phyloP scores from a whole-genome alignment of 2,888 invertebrate genomes.

The Luperina testacea region DNA sequence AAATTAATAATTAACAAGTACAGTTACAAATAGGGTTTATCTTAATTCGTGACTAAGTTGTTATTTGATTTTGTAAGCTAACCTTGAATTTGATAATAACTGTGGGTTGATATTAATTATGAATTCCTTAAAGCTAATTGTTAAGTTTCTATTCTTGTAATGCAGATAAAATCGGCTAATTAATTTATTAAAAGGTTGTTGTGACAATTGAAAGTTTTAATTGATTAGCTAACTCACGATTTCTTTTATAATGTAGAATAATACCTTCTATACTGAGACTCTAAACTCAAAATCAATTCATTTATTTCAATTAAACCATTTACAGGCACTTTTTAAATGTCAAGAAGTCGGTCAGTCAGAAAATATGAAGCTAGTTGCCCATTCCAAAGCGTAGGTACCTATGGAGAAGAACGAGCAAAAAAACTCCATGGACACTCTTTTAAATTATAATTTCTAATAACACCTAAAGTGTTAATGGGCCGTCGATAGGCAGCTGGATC shows the following conservation, averaged over 20 bases:
- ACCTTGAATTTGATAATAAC: constrained; percentile 48
- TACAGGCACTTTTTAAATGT: too few relatives aligned
- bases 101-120: constrained; percentile 32
- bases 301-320: too few relatives aligned
- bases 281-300: too few relatives aligned
- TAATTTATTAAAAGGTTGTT: constrained; percentile 25
- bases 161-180: constrained; percentile 42
- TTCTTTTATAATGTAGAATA: not conserved
- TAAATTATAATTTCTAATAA: too few relatives aligned
- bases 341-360: too few relatives aligned
- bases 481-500: not conserved
- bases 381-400: too few relatives aligned
- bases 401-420: too few relatives aligned
- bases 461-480: too few relatives aligned
- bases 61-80: constrained; percentile 46
- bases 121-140: constrained; percentile 37
- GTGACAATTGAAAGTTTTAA: constrained; percentile 18
- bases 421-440: too few relatives aligned
- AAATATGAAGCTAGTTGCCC: too few relatives aligned
- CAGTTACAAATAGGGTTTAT: constrained; percentile 27
- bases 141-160: constrained; percentile 40
- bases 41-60: constrained; percentile 54
- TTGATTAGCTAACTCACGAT: constrained; percentile 25
- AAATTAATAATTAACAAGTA: constrained; percentile 15
- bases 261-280: not conserved